Percentiles rank a stretch among this genome's conserved stretches.
Conservation (phyloP, 2,797 vertebrate genomes). For the Neostethus bicornis region DNA sequence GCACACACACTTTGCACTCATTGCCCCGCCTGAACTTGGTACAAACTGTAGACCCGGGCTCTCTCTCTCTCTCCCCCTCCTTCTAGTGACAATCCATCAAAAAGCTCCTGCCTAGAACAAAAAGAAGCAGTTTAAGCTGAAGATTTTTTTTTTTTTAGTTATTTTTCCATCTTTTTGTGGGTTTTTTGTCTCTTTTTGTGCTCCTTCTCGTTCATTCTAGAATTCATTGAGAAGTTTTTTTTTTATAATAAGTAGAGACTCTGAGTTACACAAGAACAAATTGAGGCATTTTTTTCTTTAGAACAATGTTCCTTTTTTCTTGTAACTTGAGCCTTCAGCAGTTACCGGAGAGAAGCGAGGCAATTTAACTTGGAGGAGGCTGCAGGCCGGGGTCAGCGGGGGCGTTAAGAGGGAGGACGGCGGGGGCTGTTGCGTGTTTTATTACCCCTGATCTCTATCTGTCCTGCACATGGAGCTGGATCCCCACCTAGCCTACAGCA, state of each 20-base stretch:
- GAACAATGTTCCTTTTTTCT: conserved; percentile 84
- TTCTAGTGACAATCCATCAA: conserved; percentile 76
- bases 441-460: conserved; percentile 81
- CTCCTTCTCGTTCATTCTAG: conserved; percentile 28
- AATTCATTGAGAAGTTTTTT: conserved; percentile 58
- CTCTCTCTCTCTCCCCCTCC: conserved; percentile 47
- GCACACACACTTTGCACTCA: conserved; percentile 77
- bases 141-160: conserved; percentile 66
- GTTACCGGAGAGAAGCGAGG: conserved; percentile 75
- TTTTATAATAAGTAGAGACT: conserved; percentile 51
- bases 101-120: conserved; percentile 72
- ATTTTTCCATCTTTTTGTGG: conserved; percentile 22
- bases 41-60: conserved; percentile 71
- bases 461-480: conserved; percentile 77
- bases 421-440: conserved; percentile 76
- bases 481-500: conserved; percentile 70
- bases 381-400: conserved; percentile 74
- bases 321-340: conserved; percentile 79
- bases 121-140: conserved; percentile 76
- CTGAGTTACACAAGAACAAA: conserved; percentile 79
- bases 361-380: conserved; percentile 75
- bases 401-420: conserved; percentile 69
- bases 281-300: conserved; percentile 81
- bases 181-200: conserved; percentile 36
- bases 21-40: conserved; percentile 80